phyloP scores from a whole-genome alignment of 2,888 invertebrate species.

The Agonopterix subpropinquella region DNA sequence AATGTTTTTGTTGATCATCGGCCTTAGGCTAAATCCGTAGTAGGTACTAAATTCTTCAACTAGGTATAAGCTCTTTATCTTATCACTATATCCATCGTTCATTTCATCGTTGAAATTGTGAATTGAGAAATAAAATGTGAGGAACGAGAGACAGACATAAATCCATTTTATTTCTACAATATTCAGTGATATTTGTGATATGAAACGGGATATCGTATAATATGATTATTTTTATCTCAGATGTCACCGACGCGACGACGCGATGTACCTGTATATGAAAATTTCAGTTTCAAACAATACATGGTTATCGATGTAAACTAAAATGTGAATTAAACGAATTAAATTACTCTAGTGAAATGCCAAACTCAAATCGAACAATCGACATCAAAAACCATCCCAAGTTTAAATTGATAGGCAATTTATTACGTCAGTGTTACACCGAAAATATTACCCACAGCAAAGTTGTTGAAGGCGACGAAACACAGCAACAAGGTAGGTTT shows the following conservation, averaged over 20 bases:
- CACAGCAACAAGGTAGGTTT: constrained; percentile 12
- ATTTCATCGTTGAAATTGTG: not conserved
- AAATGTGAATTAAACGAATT: not conserved
- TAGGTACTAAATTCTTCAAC: too few species aligned
- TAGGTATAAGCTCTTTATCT: too few species aligned
- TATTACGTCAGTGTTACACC: constrained; percentile 18
- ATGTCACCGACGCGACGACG: too few species aligned
- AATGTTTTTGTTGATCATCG: too few species aligned
- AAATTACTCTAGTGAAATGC: constrained; percentile 13
- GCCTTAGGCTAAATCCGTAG: too few species aligned
- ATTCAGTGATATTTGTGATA: not conserved
- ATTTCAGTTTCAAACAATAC: too few species aligned
- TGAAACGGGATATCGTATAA: constrained; percentile 5
- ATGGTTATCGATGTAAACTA: too few species aligned
- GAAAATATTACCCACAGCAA: constrained; percentile 17
- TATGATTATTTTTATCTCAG: too few species aligned
- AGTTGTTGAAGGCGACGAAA: constrained; percentile 3
- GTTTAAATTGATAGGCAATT: constrained; percentile 11
- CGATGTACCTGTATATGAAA: too few species aligned
- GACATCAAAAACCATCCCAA: constrained; percentile 13
- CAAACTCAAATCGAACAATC: constrained; percentile 9
- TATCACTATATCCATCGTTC: too few species aligned
- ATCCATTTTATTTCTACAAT: constrained; percentile 2
- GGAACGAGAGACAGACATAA: constrained; percentile 16
- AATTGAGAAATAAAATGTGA: constrained; percentile 11